Evolutionary conservation across 2,113 vertebrate species (phyloP).

Genomic region (Phalacrocorax brasilianus): DNA sequence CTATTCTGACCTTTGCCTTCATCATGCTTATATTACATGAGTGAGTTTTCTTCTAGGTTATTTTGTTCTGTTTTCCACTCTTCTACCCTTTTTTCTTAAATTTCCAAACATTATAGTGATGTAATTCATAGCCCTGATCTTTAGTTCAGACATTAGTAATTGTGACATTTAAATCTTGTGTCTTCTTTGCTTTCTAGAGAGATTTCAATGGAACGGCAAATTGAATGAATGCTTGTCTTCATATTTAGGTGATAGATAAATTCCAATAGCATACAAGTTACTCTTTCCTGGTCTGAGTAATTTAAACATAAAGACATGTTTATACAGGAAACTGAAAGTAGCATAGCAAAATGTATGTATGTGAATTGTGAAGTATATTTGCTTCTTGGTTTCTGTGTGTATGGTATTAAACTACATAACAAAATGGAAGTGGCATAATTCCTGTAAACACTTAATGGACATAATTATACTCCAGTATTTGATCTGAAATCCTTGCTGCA

Average conservation of each 20-base stretch:
- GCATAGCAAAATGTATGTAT: background rate
- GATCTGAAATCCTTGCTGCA: background rate
- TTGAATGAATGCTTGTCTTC: background rate
- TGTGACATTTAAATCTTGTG: background rate
- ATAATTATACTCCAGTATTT: background rate
- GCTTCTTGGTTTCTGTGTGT: background rate
- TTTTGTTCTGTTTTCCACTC: background rate
- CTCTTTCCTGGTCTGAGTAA: background rate
- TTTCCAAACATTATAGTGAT: background rate
- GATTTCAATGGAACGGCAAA: background rate
- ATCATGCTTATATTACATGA: background rate
- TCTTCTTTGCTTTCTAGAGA: background rate
- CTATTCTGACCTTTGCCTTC: background rate
- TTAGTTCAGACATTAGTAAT: background rate
- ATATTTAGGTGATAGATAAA: background rate
- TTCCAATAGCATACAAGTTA: background rate
- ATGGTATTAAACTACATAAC: background rate
- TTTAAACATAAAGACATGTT: background rate
- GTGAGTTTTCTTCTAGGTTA: background rate
- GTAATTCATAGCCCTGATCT: background rate
- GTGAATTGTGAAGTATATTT: background rate
- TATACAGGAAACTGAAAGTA: background rate
- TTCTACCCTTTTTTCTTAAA: background rate
- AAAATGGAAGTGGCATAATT: background rate
- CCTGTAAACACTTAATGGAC: background rate